Evolutionary conservation across 92 coral and sea anemone species (phyloP).

Genomic region (Hydrozoanthus gracilis): DNA sequence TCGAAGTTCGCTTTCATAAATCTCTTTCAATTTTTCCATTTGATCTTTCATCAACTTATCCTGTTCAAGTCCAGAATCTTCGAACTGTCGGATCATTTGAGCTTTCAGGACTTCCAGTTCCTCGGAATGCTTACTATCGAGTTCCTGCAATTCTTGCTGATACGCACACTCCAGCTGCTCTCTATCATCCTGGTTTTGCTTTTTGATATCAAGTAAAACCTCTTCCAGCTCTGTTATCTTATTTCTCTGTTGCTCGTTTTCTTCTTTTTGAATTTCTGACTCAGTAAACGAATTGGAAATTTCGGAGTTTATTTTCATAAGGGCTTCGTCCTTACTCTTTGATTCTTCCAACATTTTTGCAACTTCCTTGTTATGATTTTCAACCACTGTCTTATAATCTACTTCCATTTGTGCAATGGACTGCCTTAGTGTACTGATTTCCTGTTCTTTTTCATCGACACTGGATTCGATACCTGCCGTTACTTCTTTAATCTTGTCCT

Average conservation of each 20-base stretch:
- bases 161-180: slow-evolving; percentile 73
- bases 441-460: slow-evolving; percentile 75
- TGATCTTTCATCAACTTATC: slow-evolving; percentile 71
- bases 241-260: slow-evolving; percentile 65
- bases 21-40: slow-evolving; percentile 69
- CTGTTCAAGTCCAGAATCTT: slow-evolving; percentile 69
- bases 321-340: slow-evolving; percentile 41
- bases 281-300: slow-evolving; percentile 53
- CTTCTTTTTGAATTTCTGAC: slow-evolving; percentile 52
- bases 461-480: slow-evolving; percentile 73
- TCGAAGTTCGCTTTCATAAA: slow-evolving; percentile 83
- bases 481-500: slow-evolving; percentile 59
- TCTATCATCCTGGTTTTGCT: slow-evolving; percentile 64
- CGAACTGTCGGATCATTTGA: slow-evolving; percentile 65
- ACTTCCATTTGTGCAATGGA: slow-evolving; percentile 58
- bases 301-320: slow-evolving; percentile 55
- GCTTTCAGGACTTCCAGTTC: slow-evolving; percentile 72
- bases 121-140: slow-evolving; percentile 61
- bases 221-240: slow-evolving; percentile 58
- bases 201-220: slow-evolving; percentile 60
- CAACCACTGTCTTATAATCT: slow-evolving; percentile 59
- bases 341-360: slow-evolving; percentile 59
- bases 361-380: slow-evolving; percentile 69
- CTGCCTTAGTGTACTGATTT: slow-evolving; percentile 50
- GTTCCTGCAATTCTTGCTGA: slow-evolving; percentile 70